Conservation (phyloP, 2,888 invertebrate genomes). For the Lasius platythorax region DNA sequence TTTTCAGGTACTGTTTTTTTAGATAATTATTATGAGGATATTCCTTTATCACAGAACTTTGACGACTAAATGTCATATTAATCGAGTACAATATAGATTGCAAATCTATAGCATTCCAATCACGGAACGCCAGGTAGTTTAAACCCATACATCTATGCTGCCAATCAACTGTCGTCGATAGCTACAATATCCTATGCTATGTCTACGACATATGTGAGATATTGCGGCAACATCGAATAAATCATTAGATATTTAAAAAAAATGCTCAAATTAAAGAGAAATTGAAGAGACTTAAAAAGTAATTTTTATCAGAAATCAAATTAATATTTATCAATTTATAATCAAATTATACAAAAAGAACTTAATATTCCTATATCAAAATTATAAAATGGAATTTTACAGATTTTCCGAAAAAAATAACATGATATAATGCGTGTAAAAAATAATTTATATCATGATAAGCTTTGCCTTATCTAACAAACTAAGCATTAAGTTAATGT, state of each 20-base stretch:
- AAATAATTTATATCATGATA: not conserved
- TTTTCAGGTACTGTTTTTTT: not conserved
- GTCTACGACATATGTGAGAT: conserved; percentile 16
- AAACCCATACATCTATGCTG: conserved; percentile 29
- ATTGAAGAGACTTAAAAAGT: not conserved
- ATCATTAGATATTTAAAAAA: not conserved
- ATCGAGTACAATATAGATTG: conserved; percentile 20
- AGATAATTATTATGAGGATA: not conserved
- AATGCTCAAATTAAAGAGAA: not conserved
- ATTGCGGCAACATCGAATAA: conserved; percentile 2
- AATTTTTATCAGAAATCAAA: not conserved
- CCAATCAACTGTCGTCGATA: conserved; percentile 55
- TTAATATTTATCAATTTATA: not conserved
- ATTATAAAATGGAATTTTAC: not conserved
- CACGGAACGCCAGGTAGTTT: conserved; percentile 20
- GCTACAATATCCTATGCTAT: conserved; percentile 33
- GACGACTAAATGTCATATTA: conserved; percentile 3
- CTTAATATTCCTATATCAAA: not conserved
- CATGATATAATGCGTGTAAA: not conserved
- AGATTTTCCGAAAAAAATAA: not conserved
- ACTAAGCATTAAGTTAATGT: not conserved
- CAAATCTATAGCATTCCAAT: conserved; percentile 31
- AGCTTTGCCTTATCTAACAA: not conserved
- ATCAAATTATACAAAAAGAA: not conserved
- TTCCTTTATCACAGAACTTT: not conserved